A percentile compares a stretch with the other conserved stretches of the same genome.
Conservation (phyloP, 2,888 invertebrate species). For the Andrena trimmerana region DNA sequence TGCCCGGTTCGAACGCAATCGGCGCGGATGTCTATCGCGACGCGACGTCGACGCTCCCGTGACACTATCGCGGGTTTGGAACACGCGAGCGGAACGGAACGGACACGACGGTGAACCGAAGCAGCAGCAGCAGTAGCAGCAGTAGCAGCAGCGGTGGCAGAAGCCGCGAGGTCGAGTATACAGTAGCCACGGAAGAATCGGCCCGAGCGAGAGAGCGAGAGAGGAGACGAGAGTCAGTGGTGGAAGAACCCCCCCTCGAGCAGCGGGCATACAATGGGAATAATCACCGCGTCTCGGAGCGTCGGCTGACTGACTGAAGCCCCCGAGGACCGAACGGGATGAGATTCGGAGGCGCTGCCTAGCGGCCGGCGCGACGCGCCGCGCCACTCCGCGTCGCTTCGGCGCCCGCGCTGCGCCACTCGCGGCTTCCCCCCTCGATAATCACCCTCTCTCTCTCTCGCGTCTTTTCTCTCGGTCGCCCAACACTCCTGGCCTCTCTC, state of each 20-base stretch:
- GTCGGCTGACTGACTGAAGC: constrained; percentile 83
- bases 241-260: constrained; percentile 67
- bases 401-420: constrained; percentile 63
- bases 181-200: constrained; percentile 24
- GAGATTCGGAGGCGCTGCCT: constrained; percentile 80
- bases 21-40: constrained; percentile 3
- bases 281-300: constrained; percentile 83
- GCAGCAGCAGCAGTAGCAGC: neutral
- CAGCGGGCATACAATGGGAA: constrained; percentile 80
- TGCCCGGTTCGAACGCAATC: neutral
- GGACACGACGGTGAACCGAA: constrained; percentile 17
- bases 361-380: constrained; percentile 66
- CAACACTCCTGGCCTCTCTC: constrained; percentile 38
- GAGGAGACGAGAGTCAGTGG: constrained; percentile 59
- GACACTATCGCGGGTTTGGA: constrained; percentile 49
- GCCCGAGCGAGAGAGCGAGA: constrained; percentile 54
- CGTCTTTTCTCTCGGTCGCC: constrained; percentile 44
- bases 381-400: constrained; percentile 61
- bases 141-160: neutral
- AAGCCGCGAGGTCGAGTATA: constrained; percentile 39
- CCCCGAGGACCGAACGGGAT: constrained; percentile 78
- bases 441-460: constrained; percentile 61
- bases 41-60: constrained; percentile 24
- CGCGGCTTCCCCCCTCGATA: constrained; percentile 39
- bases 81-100: constrained; percentile 31